phyloP scores from a whole-genome alignment of 2,113 vertebrate genomes.

The Excalfactoria chinensis region DNA sequence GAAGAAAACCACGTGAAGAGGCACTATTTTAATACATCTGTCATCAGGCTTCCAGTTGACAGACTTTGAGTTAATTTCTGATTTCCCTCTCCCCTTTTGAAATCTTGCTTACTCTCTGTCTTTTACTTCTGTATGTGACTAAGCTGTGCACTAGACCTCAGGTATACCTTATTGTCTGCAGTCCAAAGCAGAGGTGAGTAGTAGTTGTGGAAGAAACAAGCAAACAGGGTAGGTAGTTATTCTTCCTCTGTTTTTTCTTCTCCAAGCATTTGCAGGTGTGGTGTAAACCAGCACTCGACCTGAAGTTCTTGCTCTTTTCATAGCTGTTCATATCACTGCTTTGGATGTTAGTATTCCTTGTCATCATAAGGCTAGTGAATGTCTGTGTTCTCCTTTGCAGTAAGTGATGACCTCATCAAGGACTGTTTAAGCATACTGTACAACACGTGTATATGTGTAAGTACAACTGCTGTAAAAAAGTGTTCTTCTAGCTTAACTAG shows the following conservation, averaged over 20 bases:
- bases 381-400: constrained; percentile 76
- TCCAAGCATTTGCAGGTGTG: background rate
- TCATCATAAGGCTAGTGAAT: background rate
- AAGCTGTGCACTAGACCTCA: background rate
- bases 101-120: background rate
- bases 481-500: background rate
- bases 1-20: background rate
- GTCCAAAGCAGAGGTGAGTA: background rate
- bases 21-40: background rate
- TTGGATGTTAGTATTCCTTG: background rate
- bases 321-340: background rate
- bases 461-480: constrained; percentile 43
- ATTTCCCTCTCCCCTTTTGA: background rate
- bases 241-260: background rate
- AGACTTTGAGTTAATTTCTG: background rate
- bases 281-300: background rate
- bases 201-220: background rate
- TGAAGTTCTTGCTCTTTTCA: background rate
- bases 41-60: background rate
- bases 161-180: background rate
- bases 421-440: constrained; percentile 96
- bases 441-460: constrained; percentile 97
- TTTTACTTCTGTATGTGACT: background rate
- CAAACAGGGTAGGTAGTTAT: background rate
- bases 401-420: constrained; percentile 95